Evolutionary conservation across 1,140 invertebrate species (phyloP).

Genomic region (Zaprionus davidi): DNA sequence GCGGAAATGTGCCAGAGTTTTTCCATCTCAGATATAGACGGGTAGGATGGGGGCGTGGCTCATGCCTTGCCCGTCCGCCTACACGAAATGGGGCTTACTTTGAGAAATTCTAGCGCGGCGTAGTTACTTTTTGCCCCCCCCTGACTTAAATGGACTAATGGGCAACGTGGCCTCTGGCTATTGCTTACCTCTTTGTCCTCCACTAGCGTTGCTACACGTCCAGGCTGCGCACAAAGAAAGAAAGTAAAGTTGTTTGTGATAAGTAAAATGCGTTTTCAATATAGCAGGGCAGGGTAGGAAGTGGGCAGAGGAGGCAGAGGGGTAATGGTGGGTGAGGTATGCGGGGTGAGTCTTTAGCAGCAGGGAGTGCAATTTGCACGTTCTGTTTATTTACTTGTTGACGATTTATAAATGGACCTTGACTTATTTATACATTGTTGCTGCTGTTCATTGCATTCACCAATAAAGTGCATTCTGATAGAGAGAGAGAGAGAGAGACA

Average conservation of each 20-base stretch:
- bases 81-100: constrained; percentile 82
- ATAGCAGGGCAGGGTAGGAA: not conserved
- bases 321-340: not conserved
- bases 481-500: not conserved
- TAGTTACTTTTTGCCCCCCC: constrained; percentile 40
- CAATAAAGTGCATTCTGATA: constrained; percentile 12
- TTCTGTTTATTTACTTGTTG: constrained; percentile 54
- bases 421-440: constrained; percentile 48
- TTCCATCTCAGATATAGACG: constrained; percentile 68
- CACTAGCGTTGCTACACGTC: constrained; percentile 91
- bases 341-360: not conserved
- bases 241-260: constrained; percentile 28
- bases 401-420: constrained; percentile 50
- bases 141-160: not conserved
- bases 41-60: constrained; percentile 36
- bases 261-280: constrained; percentile 17
- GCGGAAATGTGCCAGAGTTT: constrained; percentile 79
- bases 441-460: not conserved
- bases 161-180: not conserved
- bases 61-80: not conserved
- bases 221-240: constrained; percentile 87
- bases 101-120: constrained; percentile 69
- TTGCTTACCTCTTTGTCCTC: constrained; percentile 89
- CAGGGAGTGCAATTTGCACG: constrained; percentile 15
- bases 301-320: not conserved